Evolutionary conservation across 2,888 invertebrate genomes (phyloP), one percentile per base, ranked within the genome.

Genomic region (Ditula angustiorana): DNA sequence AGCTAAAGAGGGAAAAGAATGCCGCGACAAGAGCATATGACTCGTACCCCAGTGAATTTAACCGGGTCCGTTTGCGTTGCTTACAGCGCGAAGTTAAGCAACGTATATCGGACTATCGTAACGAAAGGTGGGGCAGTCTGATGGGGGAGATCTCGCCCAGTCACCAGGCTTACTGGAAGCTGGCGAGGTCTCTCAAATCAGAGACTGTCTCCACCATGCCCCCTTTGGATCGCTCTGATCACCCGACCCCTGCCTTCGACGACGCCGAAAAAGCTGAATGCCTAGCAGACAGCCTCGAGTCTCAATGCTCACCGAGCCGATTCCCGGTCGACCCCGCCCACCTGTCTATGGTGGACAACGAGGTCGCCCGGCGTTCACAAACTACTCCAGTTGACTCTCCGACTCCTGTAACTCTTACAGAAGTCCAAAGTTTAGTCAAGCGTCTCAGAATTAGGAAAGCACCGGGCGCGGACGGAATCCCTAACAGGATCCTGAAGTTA

Each of bases 51-150:
- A n/a, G n/a, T n/a, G n/a, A n/a, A n/a, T n/a, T n/a, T 3, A 3
- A 11, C 13, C 16, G 37, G n/a, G 7, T 37, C 37, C 37, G 37
- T 0, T 16, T 37, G 37, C 37, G 37, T 16, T 16, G 16, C 2
- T 37, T 37, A 8, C 37, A 37, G 37, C 13, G 37, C 13, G 16
- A 37, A 37, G 5, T 37, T 1, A 37, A 37, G 5, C 37, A 16
- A 37, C 37, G 37, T 4, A 37, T 37, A 1, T 8, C 37, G 16
- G 37, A 37, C 0, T 37, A n/a, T 2, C 37, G 37, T 37, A 37
- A 37, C 16, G 16, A 16, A 16, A 16, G 16, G 37, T 97, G 97
- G 77, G n/a, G 41, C 11, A 13, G 13, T 0, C 50, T 52, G 21
- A 3, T 52, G 16, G 16, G 28, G 5, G 26, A 50, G 19, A 23